phyloP scores from a whole-genome alignment of 1,140 invertebrate species.

The Ips typographus region DNA sequence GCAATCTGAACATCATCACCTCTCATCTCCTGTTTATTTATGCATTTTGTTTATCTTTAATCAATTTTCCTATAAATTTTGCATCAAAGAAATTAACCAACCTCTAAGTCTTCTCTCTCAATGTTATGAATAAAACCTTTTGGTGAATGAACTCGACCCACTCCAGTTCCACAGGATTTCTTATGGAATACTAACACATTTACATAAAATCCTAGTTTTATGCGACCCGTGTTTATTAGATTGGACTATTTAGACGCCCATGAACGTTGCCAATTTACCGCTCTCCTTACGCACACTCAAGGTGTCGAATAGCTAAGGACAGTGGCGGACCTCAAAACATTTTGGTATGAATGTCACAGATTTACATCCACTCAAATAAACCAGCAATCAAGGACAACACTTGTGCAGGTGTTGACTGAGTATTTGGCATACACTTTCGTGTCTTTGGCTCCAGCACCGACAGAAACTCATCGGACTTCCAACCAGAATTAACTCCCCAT shows the following conservation, averaged over 20 bases:
- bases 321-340: conserved; percentile 8
- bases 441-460: too few species aligned
- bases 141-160: background rate
- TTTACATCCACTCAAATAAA: background rate
- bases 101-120: background rate
- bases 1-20: background rate
- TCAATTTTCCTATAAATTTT: background rate
- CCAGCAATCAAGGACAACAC: background rate
- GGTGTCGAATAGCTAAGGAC: conserved; percentile 21
- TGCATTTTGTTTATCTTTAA: background rate
- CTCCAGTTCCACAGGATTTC: conserved; percentile 3
- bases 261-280: conserved; percentile 20
- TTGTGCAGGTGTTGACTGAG: background rate
- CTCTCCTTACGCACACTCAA: conserved; percentile 17
- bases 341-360: conserved; percentile 1
- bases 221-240: conserved; percentile 6
- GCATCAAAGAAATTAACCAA: background rate
- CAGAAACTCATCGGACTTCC: too few species aligned
- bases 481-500: too few species aligned
- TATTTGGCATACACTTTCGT: too few species aligned
- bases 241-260: conserved; percentile 23
- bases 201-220: conserved; percentile 10
- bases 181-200: conserved; percentile 2
- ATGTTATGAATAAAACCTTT: background rate
- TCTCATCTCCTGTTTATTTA: too few species aligned